Conservation (phyloP, 2,113 vertebrate genomes). For the Reinhardtius hippoglossoides region DNA sequence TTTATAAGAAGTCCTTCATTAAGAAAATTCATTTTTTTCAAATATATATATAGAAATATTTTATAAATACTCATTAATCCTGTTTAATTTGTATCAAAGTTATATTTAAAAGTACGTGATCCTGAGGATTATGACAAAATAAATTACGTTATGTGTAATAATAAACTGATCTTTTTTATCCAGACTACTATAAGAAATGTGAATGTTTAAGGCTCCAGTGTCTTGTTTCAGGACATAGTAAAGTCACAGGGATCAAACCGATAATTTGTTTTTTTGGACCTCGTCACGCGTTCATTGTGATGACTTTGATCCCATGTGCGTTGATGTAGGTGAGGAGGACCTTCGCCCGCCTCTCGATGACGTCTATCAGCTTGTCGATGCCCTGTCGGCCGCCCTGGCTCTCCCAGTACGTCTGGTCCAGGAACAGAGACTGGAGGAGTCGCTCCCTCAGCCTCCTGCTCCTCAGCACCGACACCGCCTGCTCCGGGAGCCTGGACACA, state of each 20-base stretch:
- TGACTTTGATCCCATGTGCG: constrained; percentile 88
- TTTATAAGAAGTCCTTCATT: constrained; percentile 14
- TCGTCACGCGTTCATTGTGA: constrained; percentile 87
- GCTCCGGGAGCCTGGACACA: constrained; percentile 88
- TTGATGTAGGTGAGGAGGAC: constrained; percentile 94
- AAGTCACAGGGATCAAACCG: neutral
- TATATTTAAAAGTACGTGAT: neutral
- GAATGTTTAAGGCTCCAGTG: neutral
- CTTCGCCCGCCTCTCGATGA: constrained; percentile 89
- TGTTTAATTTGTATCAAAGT: neutral
- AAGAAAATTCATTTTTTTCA: neutral
- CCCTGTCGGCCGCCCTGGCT: constrained; percentile 94
- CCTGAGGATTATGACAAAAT: neutral
- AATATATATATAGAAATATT: neutral
- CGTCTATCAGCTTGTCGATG: constrained; percentile 96
- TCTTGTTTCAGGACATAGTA: neutral
- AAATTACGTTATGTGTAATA: too few relatives aligned
- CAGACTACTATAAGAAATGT: too few relatives aligned
- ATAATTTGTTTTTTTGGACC: neutral
- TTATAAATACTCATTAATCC: neutral
- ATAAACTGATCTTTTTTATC: neutral
- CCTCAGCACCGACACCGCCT: constrained; percentile 88
- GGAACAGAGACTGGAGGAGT: constrained; percentile 95
- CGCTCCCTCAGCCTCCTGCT: constrained; percentile 90
- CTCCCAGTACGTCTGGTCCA: constrained; percentile 95